A percentile compares a stretch with the other conserved stretches of the same genome.
phyloP scores from a whole-genome alignment of 1,140 invertebrate species.

The Papilio polyxenes region DNA sequence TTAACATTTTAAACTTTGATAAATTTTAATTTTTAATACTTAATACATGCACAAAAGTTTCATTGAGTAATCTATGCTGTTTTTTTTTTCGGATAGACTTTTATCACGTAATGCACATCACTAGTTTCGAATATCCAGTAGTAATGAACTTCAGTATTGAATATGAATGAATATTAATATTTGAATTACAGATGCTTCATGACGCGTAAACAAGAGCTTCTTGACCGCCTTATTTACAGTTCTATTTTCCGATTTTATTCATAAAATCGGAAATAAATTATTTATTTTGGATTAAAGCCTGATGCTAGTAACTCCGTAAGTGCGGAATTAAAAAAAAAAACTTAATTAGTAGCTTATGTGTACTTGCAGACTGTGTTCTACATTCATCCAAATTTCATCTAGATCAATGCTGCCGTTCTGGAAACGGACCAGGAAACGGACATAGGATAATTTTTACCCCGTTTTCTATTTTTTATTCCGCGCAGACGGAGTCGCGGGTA shows the following conservation, averaged over 20 bases:
- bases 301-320: not conserved
- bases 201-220: not conserved
- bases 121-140: not conserved
- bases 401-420: too few species aligned
- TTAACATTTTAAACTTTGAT: too few species aligned
- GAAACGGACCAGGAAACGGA: too few species aligned
- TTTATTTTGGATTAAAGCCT: not conserved
- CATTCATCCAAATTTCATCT: too few species aligned
- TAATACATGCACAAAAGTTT: too few species aligned
- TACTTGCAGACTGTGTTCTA: too few species aligned
- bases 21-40: too few species aligned
- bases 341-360: too few species aligned
- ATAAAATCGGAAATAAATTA: not conserved
- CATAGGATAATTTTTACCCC: too few species aligned
- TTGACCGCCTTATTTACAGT: not conserved
- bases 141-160: constrained; percentile 28
- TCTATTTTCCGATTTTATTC: not conserved
- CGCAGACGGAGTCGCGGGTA: too few species aligned
- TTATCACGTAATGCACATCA: not conserved
- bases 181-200: not conserved
- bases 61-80: not conserved
- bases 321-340: too few species aligned
- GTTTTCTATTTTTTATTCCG: too few species aligned
- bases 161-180: not conserved
- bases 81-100: not conserved